phyloP scores from a whole-genome alignment of 2,888 invertebrate genomes.

The Onchidella celtica region DNA sequence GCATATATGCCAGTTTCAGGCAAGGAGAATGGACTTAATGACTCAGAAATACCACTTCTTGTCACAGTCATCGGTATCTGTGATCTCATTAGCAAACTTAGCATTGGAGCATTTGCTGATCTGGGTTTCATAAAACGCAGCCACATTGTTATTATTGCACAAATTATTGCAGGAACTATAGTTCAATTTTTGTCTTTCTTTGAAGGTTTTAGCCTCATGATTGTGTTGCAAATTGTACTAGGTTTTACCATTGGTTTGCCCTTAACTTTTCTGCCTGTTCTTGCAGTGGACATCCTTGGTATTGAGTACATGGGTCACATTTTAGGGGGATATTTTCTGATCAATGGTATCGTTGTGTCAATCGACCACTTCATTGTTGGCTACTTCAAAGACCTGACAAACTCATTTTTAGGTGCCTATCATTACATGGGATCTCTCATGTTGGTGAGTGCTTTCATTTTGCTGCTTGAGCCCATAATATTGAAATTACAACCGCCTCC shows the following conservation, averaged over 20 bases:
- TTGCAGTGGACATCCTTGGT: constrained; percentile 25
- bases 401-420: constrained; percentile 18
- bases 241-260: constrained; percentile 11
- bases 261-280: background rate
- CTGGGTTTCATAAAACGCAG: constrained; percentile 4
- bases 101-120: constrained; percentile 36
- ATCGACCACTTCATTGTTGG: constrained; percentile 19
- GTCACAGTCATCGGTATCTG: too few species aligned
- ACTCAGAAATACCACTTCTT: too few species aligned
- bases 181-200: constrained; percentile 25
- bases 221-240: background rate
- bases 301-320: constrained; percentile 16
- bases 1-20: too few species aligned
- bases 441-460: background rate
- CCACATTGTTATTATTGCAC: constrained; percentile 6
- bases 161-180: background rate
- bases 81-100: constrained; percentile 31
- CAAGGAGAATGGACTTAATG: too few species aligned
- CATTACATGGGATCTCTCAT: constrained; percentile 25
- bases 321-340: constrained; percentile 9
- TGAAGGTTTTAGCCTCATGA: background rate
- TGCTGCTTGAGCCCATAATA: constrained; percentile 20
- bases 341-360: background rate
- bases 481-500: too few species aligned
- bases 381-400: constrained; percentile 21